Conservation (phyloP, 1,140 invertebrate species). For the Saxidomus purpurata region DNA sequence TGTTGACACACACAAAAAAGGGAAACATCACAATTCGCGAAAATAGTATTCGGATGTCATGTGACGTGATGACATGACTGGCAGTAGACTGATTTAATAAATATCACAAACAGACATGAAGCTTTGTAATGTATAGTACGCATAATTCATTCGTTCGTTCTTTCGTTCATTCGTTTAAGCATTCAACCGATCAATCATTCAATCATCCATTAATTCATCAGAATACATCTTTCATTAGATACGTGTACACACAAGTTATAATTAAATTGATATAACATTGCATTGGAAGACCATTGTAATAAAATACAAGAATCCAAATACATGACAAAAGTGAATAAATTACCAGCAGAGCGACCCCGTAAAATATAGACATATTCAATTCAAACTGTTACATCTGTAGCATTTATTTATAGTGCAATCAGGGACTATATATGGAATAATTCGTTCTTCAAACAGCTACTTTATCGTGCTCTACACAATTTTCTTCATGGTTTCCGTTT, state of each 20-base stretch:
- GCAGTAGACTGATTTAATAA: neutral
- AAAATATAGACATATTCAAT: neutral
- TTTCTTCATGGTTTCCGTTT: too few species aligned
- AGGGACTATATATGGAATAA: too few species aligned
- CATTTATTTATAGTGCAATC: neutral
- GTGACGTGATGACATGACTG: too few species aligned
- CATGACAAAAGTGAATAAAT: neutral
- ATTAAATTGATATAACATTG: neutral
- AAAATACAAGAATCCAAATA: neutral
- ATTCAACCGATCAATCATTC: neutral
- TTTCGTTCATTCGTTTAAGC: neutral
- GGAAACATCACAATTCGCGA: too few species aligned
- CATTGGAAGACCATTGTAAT: neutral
- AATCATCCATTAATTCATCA: neutral
- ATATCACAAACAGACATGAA: neutral
- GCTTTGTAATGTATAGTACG: neutral
- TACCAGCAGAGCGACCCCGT: neutral
- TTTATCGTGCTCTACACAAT: too few species aligned
- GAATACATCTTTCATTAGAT: neutral
- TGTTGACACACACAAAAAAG: too few species aligned
- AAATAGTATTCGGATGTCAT: too few species aligned
- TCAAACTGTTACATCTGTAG: neutral
- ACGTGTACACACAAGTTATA: neutral
- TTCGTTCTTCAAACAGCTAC: too few species aligned
- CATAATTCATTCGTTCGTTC: neutral